These are phyloP conservation scores for Platyrinchus mystaceus DNA, from an alignment of 2,797 vertebrate species.

Conservation along the genomic window DNA sequence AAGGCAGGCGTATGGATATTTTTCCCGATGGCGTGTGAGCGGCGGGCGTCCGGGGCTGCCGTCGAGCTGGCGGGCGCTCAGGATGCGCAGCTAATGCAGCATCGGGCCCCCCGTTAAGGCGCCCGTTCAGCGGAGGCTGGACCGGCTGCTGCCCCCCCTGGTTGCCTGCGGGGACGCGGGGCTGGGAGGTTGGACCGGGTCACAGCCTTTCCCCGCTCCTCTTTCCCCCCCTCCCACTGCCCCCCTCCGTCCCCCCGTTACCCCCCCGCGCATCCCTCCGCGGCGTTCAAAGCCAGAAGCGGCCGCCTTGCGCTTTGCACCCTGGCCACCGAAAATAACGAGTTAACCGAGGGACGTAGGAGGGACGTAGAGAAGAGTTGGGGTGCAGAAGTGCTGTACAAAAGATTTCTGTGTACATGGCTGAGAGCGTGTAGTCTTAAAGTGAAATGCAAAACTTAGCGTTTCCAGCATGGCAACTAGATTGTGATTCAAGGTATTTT, in stretches of 20 bases:
- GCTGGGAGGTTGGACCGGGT: conserved; percentile 40
- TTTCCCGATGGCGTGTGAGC: neutral
- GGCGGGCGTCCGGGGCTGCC: neutral
- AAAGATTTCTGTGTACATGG: conserved; percentile 62
- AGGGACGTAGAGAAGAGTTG: conserved; percentile 33
- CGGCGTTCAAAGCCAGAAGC: conserved; percentile 19
- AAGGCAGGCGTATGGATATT: neutral
- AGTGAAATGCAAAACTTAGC: conserved; percentile 61
- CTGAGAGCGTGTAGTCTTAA: conserved; percentile 48
- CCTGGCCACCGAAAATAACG: conserved; percentile 49
- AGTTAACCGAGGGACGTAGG: conserved; percentile 54
- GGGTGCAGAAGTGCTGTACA: conserved; percentile 53
- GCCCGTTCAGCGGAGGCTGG: conserved; percentile 11
- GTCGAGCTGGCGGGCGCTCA: neutral
- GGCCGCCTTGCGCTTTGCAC: neutral
- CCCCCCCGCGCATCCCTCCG: conserved; percentile 4
- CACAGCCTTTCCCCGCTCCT: conserved; percentile 27
- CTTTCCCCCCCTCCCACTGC: neutral
- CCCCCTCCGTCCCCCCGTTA: neutral
- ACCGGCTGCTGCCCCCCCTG: conserved; percentile 31
- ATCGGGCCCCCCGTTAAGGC: conserved; percentile 5
- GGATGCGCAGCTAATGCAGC: conserved; percentile 25
- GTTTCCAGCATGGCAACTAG: conserved; percentile 53
- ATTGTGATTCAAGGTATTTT: conserved; percentile 50
- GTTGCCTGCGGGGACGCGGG: conserved; percentile 48